Evolutionary conservation across 2,888 invertebrate genomes (phyloP), one percentile per base, ranked within the genome.

Genomic region (Sarcophaga caerulescens): DNA sequence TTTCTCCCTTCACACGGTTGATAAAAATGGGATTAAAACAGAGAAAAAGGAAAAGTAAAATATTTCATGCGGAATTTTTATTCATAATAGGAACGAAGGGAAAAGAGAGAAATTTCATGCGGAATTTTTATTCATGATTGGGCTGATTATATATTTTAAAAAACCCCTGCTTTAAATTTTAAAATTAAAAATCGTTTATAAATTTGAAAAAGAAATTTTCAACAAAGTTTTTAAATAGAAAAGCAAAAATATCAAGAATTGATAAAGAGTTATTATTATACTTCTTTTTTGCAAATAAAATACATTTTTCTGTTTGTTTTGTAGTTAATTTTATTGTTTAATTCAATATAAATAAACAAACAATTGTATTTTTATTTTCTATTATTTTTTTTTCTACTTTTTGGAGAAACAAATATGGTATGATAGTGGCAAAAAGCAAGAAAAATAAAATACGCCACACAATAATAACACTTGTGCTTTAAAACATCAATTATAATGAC

Each of bases 241-340:
- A 35, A 35, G 10, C 35, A 35, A 35, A 35, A 35, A 74, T 81
- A 62, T 52, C 74, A 81, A 81, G 81, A 81, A 74, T 35, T 81
- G 81, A 74, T 81, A 81, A 81, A 23, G 60, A 74, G 52, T 62
- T 65, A 60, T 11, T 52, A 69, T 70, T 79, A 44, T 59, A 17
- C 17, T 35, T 35, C 35, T 10, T 35, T 35, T 35, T 35, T 8
- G 10, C 8, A 35, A 35, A 10, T 35, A 35, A 11, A 57, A 52
- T 47, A 45, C 5, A 44, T 76, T 45, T 44, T 19, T n/a, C 5
- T 35, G 59, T 57, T 71, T n/a, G n/a, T 59, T 57, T 19, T 59
- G 25, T 21, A 35, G 35, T 65, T 23, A 19, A 23, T 47, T 23
- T 52, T 75, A 14, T 45, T 23, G 45, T 68, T 69, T 63, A 11